These are phyloP conservation scores for Cavia porcellus DNA, from an alignment of 2,113 vertebrate genomes.

Conservation along the genomic window DNA sequence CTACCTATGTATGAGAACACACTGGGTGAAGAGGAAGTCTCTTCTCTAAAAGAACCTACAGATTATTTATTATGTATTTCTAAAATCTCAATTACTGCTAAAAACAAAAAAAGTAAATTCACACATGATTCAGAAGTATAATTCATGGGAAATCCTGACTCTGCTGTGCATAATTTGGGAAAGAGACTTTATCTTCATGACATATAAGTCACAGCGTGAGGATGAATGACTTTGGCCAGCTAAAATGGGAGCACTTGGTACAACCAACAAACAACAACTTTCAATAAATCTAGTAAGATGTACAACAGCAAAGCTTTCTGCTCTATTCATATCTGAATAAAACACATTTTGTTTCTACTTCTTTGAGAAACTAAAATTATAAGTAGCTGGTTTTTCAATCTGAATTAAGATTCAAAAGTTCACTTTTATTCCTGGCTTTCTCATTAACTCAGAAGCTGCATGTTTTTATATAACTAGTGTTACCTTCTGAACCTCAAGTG, in stretches of 20 bases:
- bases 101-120: constrained; percentile 50
- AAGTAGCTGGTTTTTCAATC: background rate
- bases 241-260: background rate
- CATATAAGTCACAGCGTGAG: background rate
- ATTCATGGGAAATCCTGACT: constrained; percentile 52
- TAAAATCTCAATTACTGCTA: constrained; percentile 47
- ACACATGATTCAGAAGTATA: constrained; percentile 54
- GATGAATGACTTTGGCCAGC: background rate
- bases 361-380: constrained; percentile 22
- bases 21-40: background rate
- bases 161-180: constrained; percentile 8
- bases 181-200: background rate
- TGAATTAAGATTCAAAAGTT: constrained; percentile 48
- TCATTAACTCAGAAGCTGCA: constrained; percentile 11
- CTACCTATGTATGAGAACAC: background rate
- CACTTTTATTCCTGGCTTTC: background rate
- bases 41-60: constrained; percentile 25
- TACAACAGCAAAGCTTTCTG: background rate
- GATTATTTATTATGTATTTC: constrained; percentile 34
- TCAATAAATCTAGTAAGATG: background rate
- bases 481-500: background rate
- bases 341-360: constrained; percentile 9
- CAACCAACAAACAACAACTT: background rate
- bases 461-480: background rate
- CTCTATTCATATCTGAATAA: constrained; percentile 3